Percentiles rank a stretch among this genome's conserved stretches.
Evolutionary conservation across 53 echinoderm and acorn worm species (phyloP).

Genomic region (Luidia sarsii): DNA sequence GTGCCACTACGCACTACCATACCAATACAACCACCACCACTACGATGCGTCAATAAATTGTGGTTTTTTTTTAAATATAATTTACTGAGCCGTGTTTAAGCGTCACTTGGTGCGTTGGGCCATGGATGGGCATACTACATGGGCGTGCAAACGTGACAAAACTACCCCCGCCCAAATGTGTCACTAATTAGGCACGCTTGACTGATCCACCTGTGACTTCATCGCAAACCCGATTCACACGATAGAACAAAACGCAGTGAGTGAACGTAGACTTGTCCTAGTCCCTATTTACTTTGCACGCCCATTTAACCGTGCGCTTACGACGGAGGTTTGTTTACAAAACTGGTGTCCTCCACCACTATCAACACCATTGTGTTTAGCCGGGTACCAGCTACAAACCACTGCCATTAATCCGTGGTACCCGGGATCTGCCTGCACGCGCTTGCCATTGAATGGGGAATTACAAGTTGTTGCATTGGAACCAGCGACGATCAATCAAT

Average conservation of each 20-base stretch:
- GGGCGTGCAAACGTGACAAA: too few relatives aligned
- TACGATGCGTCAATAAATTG: too few relatives aligned
- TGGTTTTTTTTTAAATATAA: too few relatives aligned
- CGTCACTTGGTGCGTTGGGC: too few relatives aligned
- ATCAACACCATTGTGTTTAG: not conserved
- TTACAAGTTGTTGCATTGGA: not conserved
- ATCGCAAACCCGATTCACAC: too few relatives aligned
- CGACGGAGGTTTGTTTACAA: not conserved
- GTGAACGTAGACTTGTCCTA: not conserved
- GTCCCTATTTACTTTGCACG: not conserved
- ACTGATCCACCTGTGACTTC: too few relatives aligned
- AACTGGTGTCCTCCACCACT: not conserved
- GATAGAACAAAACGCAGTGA: not conserved
- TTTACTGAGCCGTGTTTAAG: too few relatives aligned
- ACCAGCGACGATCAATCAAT: constrained; percentile 37
- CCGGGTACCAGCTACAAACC: constrained; percentile 20
- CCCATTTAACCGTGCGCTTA: too few relatives aligned
- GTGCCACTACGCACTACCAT: too few relatives aligned
- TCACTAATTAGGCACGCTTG: too few relatives aligned
- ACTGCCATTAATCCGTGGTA: constrained; percentile 33
- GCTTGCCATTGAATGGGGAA: constrained; percentile 2
- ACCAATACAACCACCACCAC: too few relatives aligned
- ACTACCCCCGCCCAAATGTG: not conserved
- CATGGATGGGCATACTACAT: too few relatives aligned
- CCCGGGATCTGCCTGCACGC: constrained; percentile 11